Evolutionary conservation across 2,113 vertebrate genomes (phyloP).

Genomic region (Epinephelus moara): DNA sequence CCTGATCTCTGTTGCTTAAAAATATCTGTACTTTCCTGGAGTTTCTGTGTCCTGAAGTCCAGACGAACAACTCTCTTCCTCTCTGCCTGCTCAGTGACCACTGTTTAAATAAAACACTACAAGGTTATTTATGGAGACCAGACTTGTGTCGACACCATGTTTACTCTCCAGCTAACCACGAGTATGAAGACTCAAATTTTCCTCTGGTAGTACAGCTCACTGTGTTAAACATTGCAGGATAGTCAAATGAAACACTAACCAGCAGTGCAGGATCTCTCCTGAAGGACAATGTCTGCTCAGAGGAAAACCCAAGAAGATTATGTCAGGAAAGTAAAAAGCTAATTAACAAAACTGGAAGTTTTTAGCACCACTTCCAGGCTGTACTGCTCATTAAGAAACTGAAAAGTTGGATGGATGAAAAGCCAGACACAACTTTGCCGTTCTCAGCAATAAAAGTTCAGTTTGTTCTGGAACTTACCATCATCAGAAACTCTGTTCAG

Average conservation of each 20-base stretch:
- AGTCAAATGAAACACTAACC: not conserved
- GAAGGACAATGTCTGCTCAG: no score
- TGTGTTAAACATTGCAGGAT: not conserved
- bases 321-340: no score
- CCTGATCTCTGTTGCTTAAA: not conserved
- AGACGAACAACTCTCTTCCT: not conserved
- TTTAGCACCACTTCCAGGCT: no score
- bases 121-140: slow-evolving; percentile 8
- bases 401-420: no score
- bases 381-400: no score
- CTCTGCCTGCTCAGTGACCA: no score
- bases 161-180: not conserved
- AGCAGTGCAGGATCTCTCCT: not conserved
- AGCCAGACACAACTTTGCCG: no score
- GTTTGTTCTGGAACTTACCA: no score
- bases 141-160: not conserved
- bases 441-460: no score
- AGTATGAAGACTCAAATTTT: not conserved
- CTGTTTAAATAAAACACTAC: not conserved
- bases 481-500: no score
- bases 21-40: not conserved
- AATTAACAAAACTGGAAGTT: no score
- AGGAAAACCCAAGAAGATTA: no score
- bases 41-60: not conserved
- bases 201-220: not conserved